Base-by-base conservation (phyloP, 2,888 invertebrate genomes). In the Pyrgus malvae region DNA sequence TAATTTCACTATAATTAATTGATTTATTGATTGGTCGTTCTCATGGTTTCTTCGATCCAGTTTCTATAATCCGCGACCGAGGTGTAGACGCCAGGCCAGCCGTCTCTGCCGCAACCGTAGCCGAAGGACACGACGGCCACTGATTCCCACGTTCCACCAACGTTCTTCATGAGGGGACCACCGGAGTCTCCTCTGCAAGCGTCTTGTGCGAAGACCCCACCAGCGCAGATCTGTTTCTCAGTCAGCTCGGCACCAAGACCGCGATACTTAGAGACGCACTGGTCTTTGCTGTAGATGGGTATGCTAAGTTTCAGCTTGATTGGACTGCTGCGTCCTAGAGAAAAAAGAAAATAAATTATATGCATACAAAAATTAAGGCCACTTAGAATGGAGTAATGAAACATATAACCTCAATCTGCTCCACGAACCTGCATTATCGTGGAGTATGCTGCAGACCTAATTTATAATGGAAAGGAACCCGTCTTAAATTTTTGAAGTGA, bases 101-200 rank as follows among this genome's bases (percentile, higher is more conserved):
- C 93, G n/a, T 92, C 91, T 64, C 89, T 87, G 0, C 93, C 95
- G 53, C 93, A 94, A 1, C 92, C 92, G 0, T 91, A 91, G 0
- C 95, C 95, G 53, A 93, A 94, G 16, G 94, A 94, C 0, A 95
- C 94, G 1, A 95, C 81, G 0, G 93, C 95, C 2, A 93, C 86
- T 0, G 90, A 68, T 48, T 92, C 91, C 92, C 93, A 93, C 0
- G 88, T 74, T 0, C 90, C 90, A 0, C 90, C 80, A 21, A 81
- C 83, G 41, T 67, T 80, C 61, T 76, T 85, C 95, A 95, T 95
- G 3, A 96, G 78, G 0, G 96, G 95, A 2, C 95, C 95, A 0
- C 96, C 96, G 0, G 95, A 95, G 65, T 95, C 95, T 0, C 95
- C 95, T 11, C 78, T 90, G 67, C 96, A 96, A 0, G 95, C 93